A percentile compares a stretch with the other conserved stretches of the same genome.
Conservation (phyloP, 2,113 vertebrate species). For the Oenanthe oenanthe region DNA sequence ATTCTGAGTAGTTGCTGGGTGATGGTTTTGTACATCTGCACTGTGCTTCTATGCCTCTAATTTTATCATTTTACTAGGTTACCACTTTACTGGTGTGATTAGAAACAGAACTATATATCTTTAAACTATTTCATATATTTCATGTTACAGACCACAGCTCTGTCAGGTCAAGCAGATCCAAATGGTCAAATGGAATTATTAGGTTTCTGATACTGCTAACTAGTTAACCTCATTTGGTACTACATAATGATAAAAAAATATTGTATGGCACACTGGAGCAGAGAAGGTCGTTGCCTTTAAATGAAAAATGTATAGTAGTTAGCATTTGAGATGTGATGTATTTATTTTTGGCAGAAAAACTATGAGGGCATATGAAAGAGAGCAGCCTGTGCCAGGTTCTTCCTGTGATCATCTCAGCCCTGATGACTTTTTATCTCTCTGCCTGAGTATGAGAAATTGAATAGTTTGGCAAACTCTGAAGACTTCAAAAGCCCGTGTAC, state of each 20-base stretch:
- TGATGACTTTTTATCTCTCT: slow-evolving; percentile 52
- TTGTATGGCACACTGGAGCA: neutral
- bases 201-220: neutral
- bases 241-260: slow-evolving; percentile 6
- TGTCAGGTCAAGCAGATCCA: neutral
- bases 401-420: slow-evolving; percentile 59
- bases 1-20: neutral
- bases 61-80: neutral
- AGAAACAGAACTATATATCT: neutral
- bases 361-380: slow-evolving; percentile 53
- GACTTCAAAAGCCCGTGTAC: slow-evolving; percentile 24
- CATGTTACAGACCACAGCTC: neutral
- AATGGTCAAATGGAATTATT: neutral
- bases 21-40: neutral
- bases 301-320: slow-evolving; percentile 51
- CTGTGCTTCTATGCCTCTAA: neutral
- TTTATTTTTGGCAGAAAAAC: slow-evolving; percentile 62
- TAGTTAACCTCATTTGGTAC: neutral
- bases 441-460: slow-evolving; percentile 48
- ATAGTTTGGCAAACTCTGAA: slow-evolving; percentile 41
- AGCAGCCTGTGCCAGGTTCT: slow-evolving; percentile 47
- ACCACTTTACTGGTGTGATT: neutral
- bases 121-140: neutral
- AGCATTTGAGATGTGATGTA: slow-evolving; percentile 35
- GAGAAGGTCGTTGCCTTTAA: slow-evolving; percentile 33